Percentiles rank a stretch among this genome's conserved stretches.
These are phyloP conservation scores for Apeira syringaria DNA, from an alignment of 2,888 invertebrate species.

Conservation along the genomic window DNA sequence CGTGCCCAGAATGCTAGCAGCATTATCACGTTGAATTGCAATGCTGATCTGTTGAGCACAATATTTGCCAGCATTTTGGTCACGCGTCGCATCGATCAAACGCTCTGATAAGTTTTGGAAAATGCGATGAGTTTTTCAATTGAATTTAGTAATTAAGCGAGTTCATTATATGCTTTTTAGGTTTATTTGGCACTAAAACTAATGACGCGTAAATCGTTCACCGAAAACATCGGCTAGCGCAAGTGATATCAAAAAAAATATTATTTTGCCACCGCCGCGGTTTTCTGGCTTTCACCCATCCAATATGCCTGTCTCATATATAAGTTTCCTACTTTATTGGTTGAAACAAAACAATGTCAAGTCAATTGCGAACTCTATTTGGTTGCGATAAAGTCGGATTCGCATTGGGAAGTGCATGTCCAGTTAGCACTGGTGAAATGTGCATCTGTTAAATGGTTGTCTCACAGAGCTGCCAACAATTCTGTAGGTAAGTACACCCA, in stretches of 20 bases:
- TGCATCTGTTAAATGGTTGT: slow-evolving; percentile 39
- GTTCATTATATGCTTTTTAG: slow-evolving; percentile 21
- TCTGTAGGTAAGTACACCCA: slow-evolving; percentile 42
- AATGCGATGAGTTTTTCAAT: no score
- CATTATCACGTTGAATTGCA: no score
- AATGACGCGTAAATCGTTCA: slow-evolving; percentile 23
- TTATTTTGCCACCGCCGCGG: slow-evolving; percentile 28
- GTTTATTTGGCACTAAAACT: slow-evolving; percentile 29
- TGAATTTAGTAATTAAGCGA: no score
- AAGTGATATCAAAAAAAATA: slow-evolving; percentile 25
- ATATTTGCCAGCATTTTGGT: no score
- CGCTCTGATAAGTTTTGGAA: no score
- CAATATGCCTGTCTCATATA: slow-evolving; percentile 26
- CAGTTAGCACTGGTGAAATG: slow-evolving; percentile 30
- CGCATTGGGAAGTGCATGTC: slow-evolving; percentile 16
- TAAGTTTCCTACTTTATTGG: slow-evolving; percentile 26
- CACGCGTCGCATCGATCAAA: no score
- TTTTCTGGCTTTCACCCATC: slow-evolving; percentile 25
- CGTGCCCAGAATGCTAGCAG: no score
- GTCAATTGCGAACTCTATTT: slow-evolving; percentile 11
- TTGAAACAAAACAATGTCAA: slow-evolving; percentile 4
- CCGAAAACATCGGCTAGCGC: slow-evolving; percentile 29
- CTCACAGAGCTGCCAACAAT: slow-evolving; percentile 38
- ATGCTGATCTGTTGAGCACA: no score
- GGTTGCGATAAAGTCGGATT: slow-evolving; percentile 6